These are phyloP conservation scores for Bolborhynchus lineola DNA, from an alignment of 2,113 vertebrate species.

Conservation along the genomic window DNA sequence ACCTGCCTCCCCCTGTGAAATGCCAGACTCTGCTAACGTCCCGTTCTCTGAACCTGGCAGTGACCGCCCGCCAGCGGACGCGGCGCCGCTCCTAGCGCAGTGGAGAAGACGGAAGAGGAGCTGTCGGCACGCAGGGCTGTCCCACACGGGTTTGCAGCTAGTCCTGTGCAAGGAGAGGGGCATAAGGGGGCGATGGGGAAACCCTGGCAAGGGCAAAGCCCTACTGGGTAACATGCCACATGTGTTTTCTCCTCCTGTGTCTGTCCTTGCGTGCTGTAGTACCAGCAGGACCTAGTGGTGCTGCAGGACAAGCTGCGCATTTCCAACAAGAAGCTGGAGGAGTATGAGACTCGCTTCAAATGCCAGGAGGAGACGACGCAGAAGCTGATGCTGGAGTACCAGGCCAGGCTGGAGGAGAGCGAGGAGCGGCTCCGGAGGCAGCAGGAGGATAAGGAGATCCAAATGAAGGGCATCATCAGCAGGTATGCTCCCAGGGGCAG, in stretches of 20 bases:
- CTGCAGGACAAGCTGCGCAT: conserved; percentile 95
- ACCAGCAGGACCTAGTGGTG: conserved; percentile 90
- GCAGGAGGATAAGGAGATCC: conserved; percentile 98
- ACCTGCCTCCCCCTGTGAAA: conserved; percentile 32
- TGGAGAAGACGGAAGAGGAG: conserved; percentile 16
- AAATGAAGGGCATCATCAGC: conserved; percentile 99
- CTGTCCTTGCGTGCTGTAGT: conserved; percentile 69
- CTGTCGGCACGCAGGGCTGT: conserved; percentile 10
- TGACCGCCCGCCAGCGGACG: background rate
- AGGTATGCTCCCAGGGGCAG: conserved; percentile 70
- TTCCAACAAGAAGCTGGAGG: conserved; percentile 95
- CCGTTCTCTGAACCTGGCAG: conserved; percentile 55
- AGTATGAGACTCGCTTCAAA: conserved; percentile 92
- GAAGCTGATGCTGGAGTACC: conserved; percentile 96
- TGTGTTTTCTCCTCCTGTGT: conserved; percentile 60
- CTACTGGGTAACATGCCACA: background rate
- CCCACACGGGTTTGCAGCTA: conserved; percentile 29
- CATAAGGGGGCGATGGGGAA: background rate
- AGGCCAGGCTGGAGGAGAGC: conserved; percentile 93
- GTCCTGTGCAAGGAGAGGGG: background rate
- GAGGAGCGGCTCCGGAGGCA: conserved; percentile 94
- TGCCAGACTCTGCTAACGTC: conserved; percentile 48
- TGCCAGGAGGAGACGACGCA: conserved; percentile 95
- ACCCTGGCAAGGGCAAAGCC: background rate
- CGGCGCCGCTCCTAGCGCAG: background rate